Conservation (phyloP, 2,797 vertebrate genomes). For the Pitangus sulphuratus region DNA sequence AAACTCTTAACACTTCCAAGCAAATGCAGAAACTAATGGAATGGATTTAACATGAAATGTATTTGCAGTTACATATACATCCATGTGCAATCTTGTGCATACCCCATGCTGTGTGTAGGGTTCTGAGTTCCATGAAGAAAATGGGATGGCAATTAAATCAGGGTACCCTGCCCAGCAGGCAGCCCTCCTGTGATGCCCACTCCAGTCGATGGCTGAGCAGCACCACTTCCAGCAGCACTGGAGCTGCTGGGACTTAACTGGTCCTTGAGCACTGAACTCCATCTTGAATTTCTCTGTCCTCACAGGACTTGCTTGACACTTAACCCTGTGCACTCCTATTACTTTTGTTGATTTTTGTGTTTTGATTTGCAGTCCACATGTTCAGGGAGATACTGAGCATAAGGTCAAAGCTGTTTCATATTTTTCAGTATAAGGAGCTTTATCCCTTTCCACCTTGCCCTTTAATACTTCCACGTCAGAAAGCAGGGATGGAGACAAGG, state of each 20-base stretch:
- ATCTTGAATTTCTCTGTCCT: not conserved
- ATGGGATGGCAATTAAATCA: not conserved
- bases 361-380: not conserved
- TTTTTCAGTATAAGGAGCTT: not conserved
- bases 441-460: not conserved
- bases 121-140: not conserved
- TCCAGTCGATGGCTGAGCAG: not conserved
- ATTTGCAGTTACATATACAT: not conserved
- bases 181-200: not conserved
- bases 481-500: not conserved
- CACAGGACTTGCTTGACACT: not conserved
- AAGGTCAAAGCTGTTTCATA: not conserved
- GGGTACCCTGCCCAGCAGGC: not conserved
- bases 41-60: not conserved
- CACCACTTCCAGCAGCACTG: not conserved
- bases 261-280: not conserved
- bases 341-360: not conserved
- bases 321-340: not conserved
- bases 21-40: not conserved
- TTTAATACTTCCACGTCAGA: not conserved
- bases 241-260: not conserved
- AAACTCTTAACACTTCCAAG: not conserved
- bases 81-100: not conserved
- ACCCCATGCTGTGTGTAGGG: not conserved
- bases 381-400: not conserved